A percentile compares a stretch with the other conserved stretches of the same genome.
These are phyloP conservation scores for Grallaria varia DNA, from an alignment of 2,113 vertebrate genomes.

Conservation along the genomic window DNA sequence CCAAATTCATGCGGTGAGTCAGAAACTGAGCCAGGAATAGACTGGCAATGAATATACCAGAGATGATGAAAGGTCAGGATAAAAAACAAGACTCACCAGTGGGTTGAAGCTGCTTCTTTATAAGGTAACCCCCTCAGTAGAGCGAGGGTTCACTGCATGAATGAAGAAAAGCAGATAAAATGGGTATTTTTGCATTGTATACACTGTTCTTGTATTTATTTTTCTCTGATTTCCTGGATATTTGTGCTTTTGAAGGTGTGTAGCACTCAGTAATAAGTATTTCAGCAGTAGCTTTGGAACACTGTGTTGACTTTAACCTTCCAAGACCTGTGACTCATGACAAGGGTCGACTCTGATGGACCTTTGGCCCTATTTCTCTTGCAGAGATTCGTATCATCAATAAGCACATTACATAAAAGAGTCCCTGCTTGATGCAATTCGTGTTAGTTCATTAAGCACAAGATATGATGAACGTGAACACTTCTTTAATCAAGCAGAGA, in stretches of 20 bases:
- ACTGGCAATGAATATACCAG: not conserved
- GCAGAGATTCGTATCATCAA: not conserved
- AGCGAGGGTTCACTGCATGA: not conserved
- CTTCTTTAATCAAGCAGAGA: not conserved
- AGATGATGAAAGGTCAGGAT: not conserved
- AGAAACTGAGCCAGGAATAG: slow-evolving; percentile 11
- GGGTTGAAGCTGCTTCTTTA: not conserved
- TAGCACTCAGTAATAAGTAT: not conserved
- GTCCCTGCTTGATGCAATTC: slow-evolving; percentile 8
- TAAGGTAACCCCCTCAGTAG: not conserved
- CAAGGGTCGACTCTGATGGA: not conserved
- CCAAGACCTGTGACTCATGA: not conserved
- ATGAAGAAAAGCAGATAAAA: not conserved
- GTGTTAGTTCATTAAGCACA: slow-evolving; percentile 8
- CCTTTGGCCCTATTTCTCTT: not conserved
- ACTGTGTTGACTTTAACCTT: not conserved
- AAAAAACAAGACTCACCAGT: not conserved
- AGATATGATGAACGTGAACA: not conserved
- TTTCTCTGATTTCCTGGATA: not conserved
- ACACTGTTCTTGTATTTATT: not conserved
- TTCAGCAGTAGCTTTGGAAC: not conserved
- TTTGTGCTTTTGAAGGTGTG: not conserved
- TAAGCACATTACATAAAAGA: not conserved
- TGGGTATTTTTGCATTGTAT: not conserved
- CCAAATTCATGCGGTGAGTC: not conserved